Evolutionary conservation across 2,797 vertebrate species (phyloP).

Genomic region (Heliangelus exortis): DNA sequence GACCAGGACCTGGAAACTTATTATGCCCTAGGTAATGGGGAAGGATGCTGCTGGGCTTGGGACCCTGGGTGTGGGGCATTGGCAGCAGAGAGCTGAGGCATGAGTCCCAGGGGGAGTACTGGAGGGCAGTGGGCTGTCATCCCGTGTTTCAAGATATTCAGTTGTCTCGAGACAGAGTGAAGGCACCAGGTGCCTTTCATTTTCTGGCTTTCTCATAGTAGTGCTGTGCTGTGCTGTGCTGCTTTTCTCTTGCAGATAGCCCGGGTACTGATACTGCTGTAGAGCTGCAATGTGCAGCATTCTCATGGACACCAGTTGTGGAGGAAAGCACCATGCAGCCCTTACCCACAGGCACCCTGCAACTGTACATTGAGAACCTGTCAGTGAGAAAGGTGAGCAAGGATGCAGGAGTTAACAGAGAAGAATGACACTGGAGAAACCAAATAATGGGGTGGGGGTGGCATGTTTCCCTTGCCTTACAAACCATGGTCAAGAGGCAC

Average conservation of each 20-base stretch:
- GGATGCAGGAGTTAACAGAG: neutral
- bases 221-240: neutral
- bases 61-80: neutral
- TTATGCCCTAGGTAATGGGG: conserved; percentile 84
- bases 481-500: neutral
- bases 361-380: conserved; percentile 83
- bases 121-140: neutral
- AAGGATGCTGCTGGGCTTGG: neutral
- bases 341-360: conserved; percentile 65
- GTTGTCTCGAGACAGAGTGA: neutral
- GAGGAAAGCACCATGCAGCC: conserved; percentile 28
- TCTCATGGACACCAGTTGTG: conserved; percentile 84
- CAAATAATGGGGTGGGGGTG: neutral
- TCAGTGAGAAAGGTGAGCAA: conserved; percentile 84
- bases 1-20: conserved; percentile 87
- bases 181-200: neutral
- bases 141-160: neutral
- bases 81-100: neutral
- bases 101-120: neutral
- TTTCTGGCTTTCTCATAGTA: neutral
- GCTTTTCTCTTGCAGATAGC: conserved; percentile 75
- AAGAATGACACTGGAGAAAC: neutral
- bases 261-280: conserved; percentile 76
- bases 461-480: neutral
- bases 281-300: conserved; percentile 83